Evolutionary conservation across 2,888 invertebrate species (phyloP).

Genomic region (Callinectes sapidus): DNA sequence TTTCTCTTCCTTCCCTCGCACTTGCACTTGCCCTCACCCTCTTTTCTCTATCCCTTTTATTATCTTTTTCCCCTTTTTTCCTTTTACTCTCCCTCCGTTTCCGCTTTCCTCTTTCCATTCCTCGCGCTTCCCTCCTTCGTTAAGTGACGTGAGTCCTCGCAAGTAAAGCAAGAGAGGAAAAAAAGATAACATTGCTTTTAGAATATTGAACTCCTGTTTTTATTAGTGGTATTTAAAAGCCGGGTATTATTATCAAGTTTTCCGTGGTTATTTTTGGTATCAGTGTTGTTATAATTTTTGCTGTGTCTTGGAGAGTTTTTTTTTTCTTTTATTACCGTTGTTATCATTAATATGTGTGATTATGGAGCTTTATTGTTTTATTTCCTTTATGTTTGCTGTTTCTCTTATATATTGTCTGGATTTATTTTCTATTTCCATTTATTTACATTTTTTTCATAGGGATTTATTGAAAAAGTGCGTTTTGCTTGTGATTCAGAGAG

Average conservation of each 20-base stretch:
- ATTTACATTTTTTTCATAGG: background rate
- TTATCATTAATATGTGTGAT: background rate
- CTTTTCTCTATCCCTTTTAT: background rate
- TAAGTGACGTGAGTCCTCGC: background rate
- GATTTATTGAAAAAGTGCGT: background rate
- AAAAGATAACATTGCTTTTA: background rate
- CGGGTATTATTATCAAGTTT: too few relatives aligned
- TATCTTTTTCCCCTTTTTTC: conserved; percentile 14
- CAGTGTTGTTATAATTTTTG: too few relatives aligned
- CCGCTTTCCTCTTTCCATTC: background rate
- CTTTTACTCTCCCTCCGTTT: conserved; percentile 10
- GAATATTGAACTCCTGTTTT: background rate
- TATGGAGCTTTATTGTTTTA: background rate
- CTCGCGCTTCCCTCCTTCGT: background rate
- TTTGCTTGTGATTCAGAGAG: background rate
- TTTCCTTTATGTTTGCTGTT: background rate
- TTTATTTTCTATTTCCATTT: background rate
- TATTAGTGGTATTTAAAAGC: background rate
- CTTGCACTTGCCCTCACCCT: conserved; percentile 1
- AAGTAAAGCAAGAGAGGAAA: background rate
- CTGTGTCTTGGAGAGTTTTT: too few relatives aligned
- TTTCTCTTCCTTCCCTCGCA: background rate
- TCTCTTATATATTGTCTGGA: background rate
- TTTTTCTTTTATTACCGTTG: too few relatives aligned
- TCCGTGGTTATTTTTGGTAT: too few relatives aligned